Percentiles rank a stretch among this genome's conserved stretches.
Conservation (phyloP, 2,888 invertebrate genomes). For the Crematogaster levior region DNA sequence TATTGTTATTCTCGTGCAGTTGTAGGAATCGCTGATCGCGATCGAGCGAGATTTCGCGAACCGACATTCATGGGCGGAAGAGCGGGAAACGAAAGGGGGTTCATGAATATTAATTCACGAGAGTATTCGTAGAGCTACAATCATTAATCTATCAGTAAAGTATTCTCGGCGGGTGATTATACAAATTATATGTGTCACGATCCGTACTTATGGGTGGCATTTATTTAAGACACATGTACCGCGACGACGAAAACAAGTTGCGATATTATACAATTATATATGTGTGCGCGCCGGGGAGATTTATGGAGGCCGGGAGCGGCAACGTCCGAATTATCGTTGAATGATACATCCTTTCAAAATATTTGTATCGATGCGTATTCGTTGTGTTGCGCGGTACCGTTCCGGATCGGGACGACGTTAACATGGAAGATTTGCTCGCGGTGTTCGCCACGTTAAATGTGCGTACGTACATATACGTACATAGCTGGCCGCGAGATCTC, state of each 20-base stretch:
- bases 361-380: not conserved
- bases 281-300: not conserved
- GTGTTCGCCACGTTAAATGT: conserved; percentile 62
- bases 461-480: conserved; percentile 8
- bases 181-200: conserved; percentile 38
- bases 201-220: conserved; percentile 17
- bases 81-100: not conserved
- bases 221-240: not conserved
- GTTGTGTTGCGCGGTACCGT: not conserved
- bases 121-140: conserved; percentile 6
- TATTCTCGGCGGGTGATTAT: conserved; percentile 28
- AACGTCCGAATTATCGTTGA: conserved; percentile 2
- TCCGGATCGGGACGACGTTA: conserved; percentile 5
- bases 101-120: conserved; percentile 41
- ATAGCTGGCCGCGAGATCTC: conserved; percentile 70
- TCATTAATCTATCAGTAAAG: conserved; percentile 38
- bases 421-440: conserved; percentile 55
- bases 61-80: not conserved
- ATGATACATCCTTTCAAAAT: conserved; percentile 28
- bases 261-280: conserved; percentile 26
- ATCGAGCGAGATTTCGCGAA: conserved; percentile 34
- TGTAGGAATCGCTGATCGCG: conserved; percentile 20
- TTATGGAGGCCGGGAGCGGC: not conserved
- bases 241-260: conserved; percentile 31
- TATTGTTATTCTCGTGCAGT: conserved; percentile 39